Conservation (phyloP, 2,113 vertebrate species). For the Cynoglossus semilaevis region DNA sequence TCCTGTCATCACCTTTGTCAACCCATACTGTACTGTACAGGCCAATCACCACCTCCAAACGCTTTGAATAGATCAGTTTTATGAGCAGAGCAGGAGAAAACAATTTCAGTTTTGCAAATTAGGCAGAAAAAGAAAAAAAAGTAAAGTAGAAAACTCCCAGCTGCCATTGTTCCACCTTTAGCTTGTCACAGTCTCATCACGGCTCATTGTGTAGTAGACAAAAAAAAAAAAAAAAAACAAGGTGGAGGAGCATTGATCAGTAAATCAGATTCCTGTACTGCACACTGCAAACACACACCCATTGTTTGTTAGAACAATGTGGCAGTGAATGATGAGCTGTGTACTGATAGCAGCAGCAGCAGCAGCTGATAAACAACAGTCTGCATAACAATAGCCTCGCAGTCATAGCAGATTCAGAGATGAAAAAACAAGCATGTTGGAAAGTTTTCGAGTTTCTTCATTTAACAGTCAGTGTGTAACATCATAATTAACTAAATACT, state of each 20-base stretch:
- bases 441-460: constrained; percentile 43
- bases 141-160: constrained; percentile 4
- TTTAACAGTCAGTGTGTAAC: constrained; percentile 49
- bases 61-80: background rate
- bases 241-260: constrained; percentile 36
- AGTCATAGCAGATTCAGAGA: constrained; percentile 5
- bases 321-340: constrained; percentile 62
- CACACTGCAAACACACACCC: constrained; percentile 40
- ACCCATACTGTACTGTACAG: no score
- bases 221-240: constrained; percentile 18
- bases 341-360: constrained; percentile 49
- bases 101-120: constrained; percentile 14
- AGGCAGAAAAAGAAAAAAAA: constrained; percentile 1
- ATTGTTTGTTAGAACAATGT: constrained; percentile 63
- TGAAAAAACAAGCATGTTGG: background rate
- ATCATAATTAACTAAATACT: constrained; percentile 63
- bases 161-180: constrained; percentile 43
- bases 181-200: constrained; percentile 48
- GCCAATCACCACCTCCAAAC: background rate
- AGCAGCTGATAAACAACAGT: constrained; percentile 52
- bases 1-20: no score
- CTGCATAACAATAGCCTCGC: constrained; percentile 52
- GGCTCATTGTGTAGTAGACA: constrained; percentile 54
- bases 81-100: constrained; percentile 8
- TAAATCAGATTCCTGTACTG: constrained; percentile 49